Percentiles rank a stretch among this genome's conserved stretches.
phyloP scores from a whole-genome alignment of 2,888 invertebrate genomes.

The Meta bourneti region DNA sequence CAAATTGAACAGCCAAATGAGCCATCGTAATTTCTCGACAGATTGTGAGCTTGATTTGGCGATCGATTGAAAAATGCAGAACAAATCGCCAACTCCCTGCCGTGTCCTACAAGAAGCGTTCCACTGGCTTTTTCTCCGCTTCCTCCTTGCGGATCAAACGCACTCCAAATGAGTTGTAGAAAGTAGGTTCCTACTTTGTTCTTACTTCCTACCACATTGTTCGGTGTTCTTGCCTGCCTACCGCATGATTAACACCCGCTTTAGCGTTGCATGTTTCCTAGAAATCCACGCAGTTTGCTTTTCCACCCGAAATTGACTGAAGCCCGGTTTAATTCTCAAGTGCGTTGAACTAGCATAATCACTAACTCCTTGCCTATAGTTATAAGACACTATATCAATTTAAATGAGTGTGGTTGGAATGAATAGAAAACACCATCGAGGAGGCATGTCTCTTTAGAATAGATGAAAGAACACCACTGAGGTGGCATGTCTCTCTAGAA shows the following conservation, averaged over 20 bases:
- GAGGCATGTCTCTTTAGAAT: no score
- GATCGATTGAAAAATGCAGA: conserved; percentile 36
- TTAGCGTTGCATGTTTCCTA: neutral
- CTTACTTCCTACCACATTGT: neutral
- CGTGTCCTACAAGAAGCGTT: conserved; percentile 33
- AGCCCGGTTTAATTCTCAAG: no score
- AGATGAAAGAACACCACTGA: no score
- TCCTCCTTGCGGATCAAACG: conserved; percentile 29
- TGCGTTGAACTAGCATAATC: no score
- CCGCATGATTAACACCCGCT: neutral
- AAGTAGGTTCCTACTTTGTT: conserved; percentile 50
- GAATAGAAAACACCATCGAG: no score
- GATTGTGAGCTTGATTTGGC: conserved; percentile 65
- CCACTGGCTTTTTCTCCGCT: conserved; percentile 46
- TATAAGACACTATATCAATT: no score
- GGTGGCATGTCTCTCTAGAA: no score
- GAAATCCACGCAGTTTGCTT: no score
- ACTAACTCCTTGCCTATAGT: no score
- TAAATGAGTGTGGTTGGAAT: no score
- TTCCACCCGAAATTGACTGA: no score
- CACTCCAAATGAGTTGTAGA: conserved; percentile 43
- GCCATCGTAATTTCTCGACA: conserved; percentile 39
- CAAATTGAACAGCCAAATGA: neutral
- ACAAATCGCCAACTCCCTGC: conserved; percentile 35
- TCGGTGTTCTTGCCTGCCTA: neutral